Evolutionary conservation across 2,888 invertebrate species (phyloP).

Genomic region (Gastracanthus pulcherrimus): DNA sequence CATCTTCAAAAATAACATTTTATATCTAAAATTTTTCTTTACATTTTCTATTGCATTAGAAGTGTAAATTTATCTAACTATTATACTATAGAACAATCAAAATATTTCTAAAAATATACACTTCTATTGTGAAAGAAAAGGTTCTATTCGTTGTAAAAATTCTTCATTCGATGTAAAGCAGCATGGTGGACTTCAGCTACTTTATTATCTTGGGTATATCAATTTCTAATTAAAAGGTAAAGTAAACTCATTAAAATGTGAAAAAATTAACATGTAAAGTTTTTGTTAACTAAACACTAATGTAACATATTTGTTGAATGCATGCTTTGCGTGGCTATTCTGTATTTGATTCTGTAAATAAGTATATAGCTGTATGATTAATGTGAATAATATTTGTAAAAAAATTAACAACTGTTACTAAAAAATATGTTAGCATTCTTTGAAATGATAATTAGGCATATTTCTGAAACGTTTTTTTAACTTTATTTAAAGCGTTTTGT

Average conservation of each 20-base stretch:
- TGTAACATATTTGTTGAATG: too few relatives aligned
- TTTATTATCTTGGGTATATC: conserved; percentile 14
- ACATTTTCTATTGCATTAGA: neutral
- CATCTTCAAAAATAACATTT: neutral
- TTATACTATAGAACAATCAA: neutral
- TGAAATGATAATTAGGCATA: too few relatives aligned
- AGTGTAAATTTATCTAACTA: too few relatives aligned
- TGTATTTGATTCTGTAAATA: too few relatives aligned
- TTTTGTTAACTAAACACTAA: neutral
- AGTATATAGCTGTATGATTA: too few relatives aligned
- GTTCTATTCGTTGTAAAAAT: neutral
- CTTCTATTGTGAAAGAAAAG: neutral
- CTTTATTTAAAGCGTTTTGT: too few relatives aligned
- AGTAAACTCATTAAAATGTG: too few relatives aligned
- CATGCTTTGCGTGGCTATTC: too few relatives aligned
- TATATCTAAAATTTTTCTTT: neutral
- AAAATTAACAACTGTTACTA: too few relatives aligned
- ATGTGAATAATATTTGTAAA: too few relatives aligned
- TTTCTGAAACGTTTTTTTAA: too few relatives aligned
- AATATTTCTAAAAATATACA: neutral
- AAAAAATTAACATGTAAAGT: neutral
- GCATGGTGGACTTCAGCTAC: conserved; percentile 22
- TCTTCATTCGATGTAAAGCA: conserved; percentile 11
- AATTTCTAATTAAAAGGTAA: conserved; percentile 24
- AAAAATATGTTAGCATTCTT: too few relatives aligned